Evolutionary conservation across 2,797 vertebrate species (phyloP).

Genomic region (Gymnodraco acuticeps): DNA sequence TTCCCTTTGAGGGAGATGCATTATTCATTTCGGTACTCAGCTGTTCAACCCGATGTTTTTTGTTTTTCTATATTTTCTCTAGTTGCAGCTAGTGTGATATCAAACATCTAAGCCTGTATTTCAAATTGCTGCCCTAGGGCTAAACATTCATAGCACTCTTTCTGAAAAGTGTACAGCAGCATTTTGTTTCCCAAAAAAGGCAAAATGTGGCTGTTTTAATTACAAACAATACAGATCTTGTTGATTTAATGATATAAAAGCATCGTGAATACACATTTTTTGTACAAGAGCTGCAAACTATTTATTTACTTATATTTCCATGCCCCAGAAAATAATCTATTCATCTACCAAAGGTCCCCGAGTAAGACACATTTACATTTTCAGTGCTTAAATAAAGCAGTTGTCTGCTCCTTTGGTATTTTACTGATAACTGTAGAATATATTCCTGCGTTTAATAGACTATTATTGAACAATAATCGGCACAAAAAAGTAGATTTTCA

Average conservation of each 20-base stretch:
- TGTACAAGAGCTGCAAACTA: constrained; percentile 2
- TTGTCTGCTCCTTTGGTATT: neutral
- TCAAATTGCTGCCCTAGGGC: constrained; percentile 56
- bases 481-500: constrained; percentile 20
- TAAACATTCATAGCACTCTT: constrained; percentile 46
- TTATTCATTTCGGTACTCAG: neutral
- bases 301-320: constrained; percentile 6
- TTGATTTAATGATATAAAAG: constrained; percentile 6
- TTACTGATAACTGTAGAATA: neutral
- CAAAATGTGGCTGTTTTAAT: constrained; percentile 13
- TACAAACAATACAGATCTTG: constrained; percentile 3
- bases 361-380: constrained; percentile 5
- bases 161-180: constrained; percentile 40
- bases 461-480: constrained; percentile 1
- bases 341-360: neutral
- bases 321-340: neutral
- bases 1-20: constrained; percentile 8
- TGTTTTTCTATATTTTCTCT: constrained; percentile 22
- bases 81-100: constrained; percentile 38
- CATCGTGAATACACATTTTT: neutral
- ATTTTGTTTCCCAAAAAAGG: constrained; percentile 32
- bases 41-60: constrained; percentile 7
- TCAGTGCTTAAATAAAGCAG: neutral
- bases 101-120: constrained; percentile 50
- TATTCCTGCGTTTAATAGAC: constrained; percentile 1